Evolutionary conservation across 2,113 vertebrate genomes (phyloP).

Genomic region (Colaptes auratus): DNA sequence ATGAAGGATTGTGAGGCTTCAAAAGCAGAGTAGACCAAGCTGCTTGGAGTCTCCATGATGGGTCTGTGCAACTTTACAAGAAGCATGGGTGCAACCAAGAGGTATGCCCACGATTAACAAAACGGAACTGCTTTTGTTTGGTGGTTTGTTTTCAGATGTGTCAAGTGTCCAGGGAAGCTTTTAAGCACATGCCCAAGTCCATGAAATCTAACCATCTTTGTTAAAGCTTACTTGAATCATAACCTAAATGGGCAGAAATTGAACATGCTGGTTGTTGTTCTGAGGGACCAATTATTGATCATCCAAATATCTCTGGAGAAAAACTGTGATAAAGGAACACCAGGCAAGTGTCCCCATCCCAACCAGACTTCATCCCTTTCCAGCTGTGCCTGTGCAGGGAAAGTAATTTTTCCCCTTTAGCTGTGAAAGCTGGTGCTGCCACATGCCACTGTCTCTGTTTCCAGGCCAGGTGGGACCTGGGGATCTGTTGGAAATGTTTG

Average conservation of each 20-base stretch:
- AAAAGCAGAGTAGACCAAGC: neutral
- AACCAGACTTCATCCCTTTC: neutral
- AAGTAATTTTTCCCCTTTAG: neutral
- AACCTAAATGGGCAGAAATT: neutral
- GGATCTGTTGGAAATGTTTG: neutral
- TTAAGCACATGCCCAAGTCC: neutral
- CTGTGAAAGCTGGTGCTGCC: neutral
- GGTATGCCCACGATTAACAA: neutral
- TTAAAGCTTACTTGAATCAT: neutral
- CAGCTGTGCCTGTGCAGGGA: neutral
- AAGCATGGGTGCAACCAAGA: neutral
- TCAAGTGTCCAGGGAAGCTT: neutral
- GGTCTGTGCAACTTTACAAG: neutral
- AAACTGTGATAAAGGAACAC: neutral
- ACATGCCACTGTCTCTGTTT: fast-evolving
- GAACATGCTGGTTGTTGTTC: neutral
- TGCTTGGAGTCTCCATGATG: neutral
- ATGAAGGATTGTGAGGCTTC: neutral
- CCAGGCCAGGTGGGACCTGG: neutral
- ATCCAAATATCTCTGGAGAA: neutral
- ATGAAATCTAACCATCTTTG: neutral
- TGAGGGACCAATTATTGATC: neutral
- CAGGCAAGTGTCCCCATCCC: neutral
- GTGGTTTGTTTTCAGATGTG: neutral
- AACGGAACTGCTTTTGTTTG: neutral